A percentile compares a stretch with the other conserved stretches of the same genome.
These are phyloP conservation scores for Clostera curtula DNA, from an alignment of 2,888 invertebrate genomes.

Conservation along the genomic window DNA sequence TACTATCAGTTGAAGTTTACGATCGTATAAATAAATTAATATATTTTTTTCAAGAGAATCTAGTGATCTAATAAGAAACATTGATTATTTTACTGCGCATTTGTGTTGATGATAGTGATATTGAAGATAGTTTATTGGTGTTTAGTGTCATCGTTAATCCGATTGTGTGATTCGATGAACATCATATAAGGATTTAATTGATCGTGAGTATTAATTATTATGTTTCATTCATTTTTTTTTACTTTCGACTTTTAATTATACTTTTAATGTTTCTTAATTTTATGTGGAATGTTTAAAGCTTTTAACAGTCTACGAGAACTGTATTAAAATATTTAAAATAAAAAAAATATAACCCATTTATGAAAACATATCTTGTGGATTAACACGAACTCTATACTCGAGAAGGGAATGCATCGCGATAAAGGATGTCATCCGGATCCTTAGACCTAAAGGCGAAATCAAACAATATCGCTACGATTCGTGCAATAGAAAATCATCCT, in stretches of 20 bases:
- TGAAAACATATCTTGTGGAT: conserved; percentile 29
- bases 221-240: conserved; percentile 6
- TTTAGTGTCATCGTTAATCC: conserved; percentile 48
- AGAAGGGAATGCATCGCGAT: conserved; percentile 67
- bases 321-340: not conserved
- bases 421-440: conserved; percentile 71
- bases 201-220: conserved; percentile 45
- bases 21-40: conserved; percentile 23
- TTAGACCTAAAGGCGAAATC: conserved; percentile 51
- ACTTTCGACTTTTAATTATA: not conserved
- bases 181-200: conserved; percentile 44
- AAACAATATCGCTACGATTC: conserved; percentile 30
- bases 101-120: conserved; percentile 46
- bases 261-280: conserved; percentile 4
- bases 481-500: conserved; percentile 28
- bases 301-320: conserved; percentile 1
- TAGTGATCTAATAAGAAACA: conserved; percentile 58
- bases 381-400: conserved; percentile 44
- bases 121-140: conserved; percentile 53
- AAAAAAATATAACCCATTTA: conserved; percentile 11
- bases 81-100: conserved; percentile 38
- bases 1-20: conserved; percentile 31
- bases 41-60: conserved; percentile 25
- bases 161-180: conserved; percentile 41
- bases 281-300: conserved; percentile 6